Conservation (phyloP, 1,140 invertebrate genomes). For the Zaprionus africanus region DNA sequence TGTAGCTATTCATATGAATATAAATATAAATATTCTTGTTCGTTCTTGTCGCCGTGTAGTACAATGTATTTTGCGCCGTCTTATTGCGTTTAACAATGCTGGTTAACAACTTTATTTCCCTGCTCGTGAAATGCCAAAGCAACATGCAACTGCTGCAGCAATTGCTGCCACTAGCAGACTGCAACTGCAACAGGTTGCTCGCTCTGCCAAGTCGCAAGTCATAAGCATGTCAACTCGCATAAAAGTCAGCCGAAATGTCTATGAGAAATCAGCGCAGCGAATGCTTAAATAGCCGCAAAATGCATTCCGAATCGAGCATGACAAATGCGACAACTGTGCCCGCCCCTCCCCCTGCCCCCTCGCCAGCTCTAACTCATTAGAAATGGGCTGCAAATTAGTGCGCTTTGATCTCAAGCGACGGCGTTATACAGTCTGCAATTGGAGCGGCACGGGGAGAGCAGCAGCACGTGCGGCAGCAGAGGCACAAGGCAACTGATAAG, state of each 20-base stretch:
- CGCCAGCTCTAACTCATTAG: not conserved
- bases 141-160: constrained; percentile 34
- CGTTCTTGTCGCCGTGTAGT: constrained; percentile 23
- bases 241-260: constrained; percentile 49
- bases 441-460: constrained; percentile 22
- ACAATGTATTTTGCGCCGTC: constrained; percentile 55
- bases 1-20: constrained; percentile 37
- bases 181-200: constrained; percentile 8
- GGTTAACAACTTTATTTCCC: constrained; percentile 64
- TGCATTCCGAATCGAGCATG: constrained; percentile 46
- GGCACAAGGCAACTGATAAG: not conserved
- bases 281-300: constrained; percentile 56
- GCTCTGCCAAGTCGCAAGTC: constrained; percentile 35
- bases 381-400: constrained; percentile 17
- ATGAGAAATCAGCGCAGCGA: constrained; percentile 51
- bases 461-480: not conserved
- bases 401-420: constrained; percentile 35
- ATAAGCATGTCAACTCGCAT: constrained; percentile 51
- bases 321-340: constrained; percentile 25
- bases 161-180: constrained; percentile 25
- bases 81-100: constrained; percentile 55
- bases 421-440: not conserved
- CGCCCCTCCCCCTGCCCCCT: too few species aligned
- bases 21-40: constrained; percentile 61
- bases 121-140: constrained; percentile 58